Base-by-base conservation (phyloP, 1,140 invertebrate species). In the Chironomus striatipennis region DNA sequence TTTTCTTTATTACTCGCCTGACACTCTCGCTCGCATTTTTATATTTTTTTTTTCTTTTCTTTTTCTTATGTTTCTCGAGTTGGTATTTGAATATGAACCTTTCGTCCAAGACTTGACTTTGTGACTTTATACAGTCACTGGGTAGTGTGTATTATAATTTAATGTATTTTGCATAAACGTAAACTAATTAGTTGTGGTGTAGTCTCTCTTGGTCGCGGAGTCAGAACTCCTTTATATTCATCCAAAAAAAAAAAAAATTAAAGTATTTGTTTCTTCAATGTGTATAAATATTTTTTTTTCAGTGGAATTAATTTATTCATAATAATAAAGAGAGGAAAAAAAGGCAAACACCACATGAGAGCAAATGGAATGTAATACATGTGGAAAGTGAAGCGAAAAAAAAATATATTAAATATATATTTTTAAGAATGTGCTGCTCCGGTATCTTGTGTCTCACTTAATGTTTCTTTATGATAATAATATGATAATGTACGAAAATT, bases 401-500 rank as follows among this genome's bases (percentile, higher is more conserved):
- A 47, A 15, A 43, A 47, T 15, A 57, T 57, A 57, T 57, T 12
- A 57, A 57, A 57, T 57, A n/a, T 57, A 57, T 57, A 57, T 57
- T 34, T 34, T 57, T 57, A 57, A 57, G 47, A 57, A 57, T 57
- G 47, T 57, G 47, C 47, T 57, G 47, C 47, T 70, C 65, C 18
- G 17, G 65, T 70, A 70, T 70, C 65, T 70, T 70, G 65, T 20
- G 65, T 70, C 17, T 70, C 47, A 57, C 17, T 70, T 70, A 70
- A 70, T 70, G 65, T 70, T 70, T 20, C 20, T 70, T 70, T 70
- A 70, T 70, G 65, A 70, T 70, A 70, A 70, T 20, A 70, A 70
- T 70, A 70, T 70, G 65, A 70, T 70, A 70, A 70, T 70, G 20
- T 70, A 20, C 65, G 20, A 21, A 18, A 70, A 70, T 70, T 20